These are phyloP conservation scores for Autographa gamma DNA, from an alignment of 2,888 invertebrate species.

Conservation along the genomic window DNA sequence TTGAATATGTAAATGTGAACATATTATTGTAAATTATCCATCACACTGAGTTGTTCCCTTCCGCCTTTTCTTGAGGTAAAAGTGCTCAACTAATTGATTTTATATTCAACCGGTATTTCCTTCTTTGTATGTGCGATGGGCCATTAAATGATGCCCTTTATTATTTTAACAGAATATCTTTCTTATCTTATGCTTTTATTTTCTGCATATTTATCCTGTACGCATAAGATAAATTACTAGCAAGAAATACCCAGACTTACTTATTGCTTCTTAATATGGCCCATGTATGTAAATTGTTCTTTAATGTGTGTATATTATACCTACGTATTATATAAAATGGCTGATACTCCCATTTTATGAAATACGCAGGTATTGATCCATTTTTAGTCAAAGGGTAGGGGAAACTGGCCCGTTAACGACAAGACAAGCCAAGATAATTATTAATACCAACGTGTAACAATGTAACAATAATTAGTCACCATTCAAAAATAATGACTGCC, in stretches of 20 bases:
- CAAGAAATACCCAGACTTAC: neutral
- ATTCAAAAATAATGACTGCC: neutral
- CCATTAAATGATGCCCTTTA: neutral
- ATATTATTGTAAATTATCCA: conserved; percentile 22
- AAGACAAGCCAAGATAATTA: neutral
- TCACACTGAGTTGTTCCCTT: conserved; percentile 17
- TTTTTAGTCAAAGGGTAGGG: neutral
- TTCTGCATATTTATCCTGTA: neutral
- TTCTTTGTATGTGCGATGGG: conserved; percentile 9
- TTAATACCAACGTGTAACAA: no score
- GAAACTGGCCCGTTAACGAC: neutral
- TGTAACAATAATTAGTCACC: neutral
- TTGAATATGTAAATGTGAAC: conserved; percentile 11
- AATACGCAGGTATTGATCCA: no score
- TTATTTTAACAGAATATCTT: neutral
- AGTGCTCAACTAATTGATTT: conserved; percentile 15
- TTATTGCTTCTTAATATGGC: neutral
- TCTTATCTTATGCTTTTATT: neutral
- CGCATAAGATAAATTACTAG: neutral
- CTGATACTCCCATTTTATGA: no score
- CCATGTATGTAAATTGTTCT: neutral
- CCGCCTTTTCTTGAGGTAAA: conserved; percentile 21
- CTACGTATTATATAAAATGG: neutral
- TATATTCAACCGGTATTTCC: conserved; percentile 30
- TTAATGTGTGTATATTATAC: neutral